Evolutionary conservation across 2,888 invertebrate species (phyloP).

Genomic region (Oscheius sp.): DNA sequence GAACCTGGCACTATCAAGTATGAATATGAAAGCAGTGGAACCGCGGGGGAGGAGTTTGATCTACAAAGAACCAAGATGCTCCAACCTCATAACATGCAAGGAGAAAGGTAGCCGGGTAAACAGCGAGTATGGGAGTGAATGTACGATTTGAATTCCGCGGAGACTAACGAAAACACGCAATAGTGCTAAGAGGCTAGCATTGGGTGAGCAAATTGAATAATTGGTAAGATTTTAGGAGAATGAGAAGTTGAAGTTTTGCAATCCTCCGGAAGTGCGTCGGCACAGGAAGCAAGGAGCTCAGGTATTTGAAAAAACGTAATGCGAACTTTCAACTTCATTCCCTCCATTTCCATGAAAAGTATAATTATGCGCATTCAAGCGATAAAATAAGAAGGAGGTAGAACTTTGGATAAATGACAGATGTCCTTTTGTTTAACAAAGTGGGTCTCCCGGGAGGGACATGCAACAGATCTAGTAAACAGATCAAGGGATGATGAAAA

Average conservation of each 20-base stretch:
- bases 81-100: neutral
- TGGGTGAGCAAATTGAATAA: conserved; percentile 12
- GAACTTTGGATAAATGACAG: conserved; percentile 1
- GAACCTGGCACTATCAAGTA: no score
- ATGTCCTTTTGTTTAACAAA: neutral
- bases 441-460: neutral
- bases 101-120: neutral
- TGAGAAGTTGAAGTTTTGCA: conserved; percentile 2
- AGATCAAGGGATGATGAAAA: neutral
- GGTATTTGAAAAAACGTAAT: no score
- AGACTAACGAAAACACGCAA: conserved; percentile 14
- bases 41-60: conserved; percentile 13
- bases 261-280: conserved; percentile 10
- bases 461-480: neutral
- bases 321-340: no score
- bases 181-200: neutral
- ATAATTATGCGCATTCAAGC: conserved; percentile 13
- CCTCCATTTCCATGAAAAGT: no score
- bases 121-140: conserved; percentile 1
- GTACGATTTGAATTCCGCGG: conserved; percentile 23
- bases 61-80: neutral
- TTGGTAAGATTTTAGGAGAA: neutral
- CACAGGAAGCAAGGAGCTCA: no score
- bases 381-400: neutral
- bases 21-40: no score